Conservation (phyloP, 1,140 invertebrate genomes). For the Laupala kohalensis region DNA sequence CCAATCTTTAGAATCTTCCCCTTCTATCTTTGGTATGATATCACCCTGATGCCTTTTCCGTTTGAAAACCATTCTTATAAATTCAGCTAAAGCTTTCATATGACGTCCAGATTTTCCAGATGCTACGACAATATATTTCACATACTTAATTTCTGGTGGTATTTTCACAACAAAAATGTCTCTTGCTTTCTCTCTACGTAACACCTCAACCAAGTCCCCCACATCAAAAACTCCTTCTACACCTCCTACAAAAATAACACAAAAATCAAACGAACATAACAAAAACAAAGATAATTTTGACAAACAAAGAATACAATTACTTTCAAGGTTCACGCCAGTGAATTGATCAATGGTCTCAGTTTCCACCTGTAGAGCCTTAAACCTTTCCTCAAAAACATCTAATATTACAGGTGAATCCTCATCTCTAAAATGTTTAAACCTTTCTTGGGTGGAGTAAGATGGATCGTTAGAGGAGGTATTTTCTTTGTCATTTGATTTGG, state of each 20-base stretch:
- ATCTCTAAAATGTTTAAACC: conserved; percentile 46
- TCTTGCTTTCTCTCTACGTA: conserved; percentile 60
- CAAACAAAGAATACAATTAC: conserved; percentile 25
- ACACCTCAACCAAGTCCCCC: conserved; percentile 64
- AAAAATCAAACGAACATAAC: not conserved
- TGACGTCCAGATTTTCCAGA: conserved; percentile 60
- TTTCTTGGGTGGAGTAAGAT: conserved; percentile 18
- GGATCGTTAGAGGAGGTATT: too few relatives aligned
- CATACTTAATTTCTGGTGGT: conserved; percentile 60
- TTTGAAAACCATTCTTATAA: conserved; percentile 68
- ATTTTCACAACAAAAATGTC: conserved; percentile 72
- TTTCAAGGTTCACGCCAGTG: conserved; percentile 32
- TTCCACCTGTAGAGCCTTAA: conserved; percentile 28
- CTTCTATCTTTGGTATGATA: conserved; percentile 60
- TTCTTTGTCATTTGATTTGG: not conserved
- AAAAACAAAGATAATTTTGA: not conserved
- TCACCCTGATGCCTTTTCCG: conserved; percentile 50
- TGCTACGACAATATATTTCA: conserved; percentile 67
- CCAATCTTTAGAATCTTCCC: conserved; percentile 63
- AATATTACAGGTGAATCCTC: conserved; percentile 46
- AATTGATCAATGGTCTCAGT: conserved; percentile 23
- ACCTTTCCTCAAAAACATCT: conserved; percentile 47
- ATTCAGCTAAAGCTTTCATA: conserved; percentile 57
- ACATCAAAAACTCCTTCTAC: conserved; percentile 70
- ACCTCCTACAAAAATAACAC: conserved; percentile 52